phyloP scores from a whole-genome alignment of 2,888 invertebrate genomes.

The Sussaba pulchella region DNA sequence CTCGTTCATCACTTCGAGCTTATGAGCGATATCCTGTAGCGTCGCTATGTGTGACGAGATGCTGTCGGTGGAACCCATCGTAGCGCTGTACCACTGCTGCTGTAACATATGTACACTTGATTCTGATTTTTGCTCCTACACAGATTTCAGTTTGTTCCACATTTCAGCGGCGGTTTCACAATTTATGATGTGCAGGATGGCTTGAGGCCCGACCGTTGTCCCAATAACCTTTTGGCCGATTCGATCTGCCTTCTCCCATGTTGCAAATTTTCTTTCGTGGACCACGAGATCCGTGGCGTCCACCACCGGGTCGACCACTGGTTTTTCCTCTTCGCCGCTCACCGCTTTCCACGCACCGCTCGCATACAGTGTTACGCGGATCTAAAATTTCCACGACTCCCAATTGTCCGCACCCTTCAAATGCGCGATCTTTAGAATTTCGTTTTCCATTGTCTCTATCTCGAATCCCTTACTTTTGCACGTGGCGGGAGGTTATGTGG shows the following conservation, averaged over 20 bases:
- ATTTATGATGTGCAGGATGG: slow-evolving; percentile 72
- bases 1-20: slow-evolving; percentile 49
- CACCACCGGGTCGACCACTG: slow-evolving; percentile 13
- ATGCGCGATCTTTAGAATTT: slow-evolving; percentile 53
- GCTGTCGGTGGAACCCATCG: slow-evolving; percentile 61
- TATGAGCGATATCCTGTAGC: slow-evolving; percentile 62
- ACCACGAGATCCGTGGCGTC: not conserved
- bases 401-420: slow-evolving; percentile 63
- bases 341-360: slow-evolving; percentile 37
- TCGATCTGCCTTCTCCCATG: slow-evolving; percentile 68
- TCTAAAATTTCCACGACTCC: slow-evolving; percentile 53
- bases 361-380: slow-evolving; percentile 34
- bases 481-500: slow-evolving; percentile 41
- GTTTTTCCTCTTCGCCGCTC: slow-evolving; percentile 26
- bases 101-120: slow-evolving; percentile 65
- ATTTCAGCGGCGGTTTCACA: slow-evolving; percentile 71
- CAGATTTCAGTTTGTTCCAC: slow-evolving; percentile 71
- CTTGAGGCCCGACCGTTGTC: slow-evolving; percentile 67
- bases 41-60: slow-evolving; percentile 69
- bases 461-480: slow-evolving; percentile 60
- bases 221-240: slow-evolving; percentile 72
- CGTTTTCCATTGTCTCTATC: slow-evolving; percentile 58
- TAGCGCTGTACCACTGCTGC: slow-evolving; percentile 48
- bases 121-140: slow-evolving; percentile 74
- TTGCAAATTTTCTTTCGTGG: slow-evolving; percentile 7